These are phyloP conservation scores for Macrophya alboannulata DNA, from an alignment of 2,888 invertebrate species.

Conservation along the genomic window DNA sequence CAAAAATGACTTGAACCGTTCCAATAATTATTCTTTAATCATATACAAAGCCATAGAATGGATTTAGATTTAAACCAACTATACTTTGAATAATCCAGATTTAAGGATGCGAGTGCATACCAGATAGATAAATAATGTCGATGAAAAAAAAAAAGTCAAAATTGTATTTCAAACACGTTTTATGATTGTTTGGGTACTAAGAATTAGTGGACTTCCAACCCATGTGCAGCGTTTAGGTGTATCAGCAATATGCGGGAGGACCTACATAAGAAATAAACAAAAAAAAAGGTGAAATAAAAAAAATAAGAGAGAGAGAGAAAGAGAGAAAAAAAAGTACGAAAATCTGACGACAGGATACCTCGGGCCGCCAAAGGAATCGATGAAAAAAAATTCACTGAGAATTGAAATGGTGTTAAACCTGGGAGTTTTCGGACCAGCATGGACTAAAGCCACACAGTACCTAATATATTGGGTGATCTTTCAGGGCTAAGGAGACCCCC, in stretches of 20 bases:
- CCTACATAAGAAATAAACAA: neutral
- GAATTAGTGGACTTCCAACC: neutral
- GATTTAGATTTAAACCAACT: neutral
- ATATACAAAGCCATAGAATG: neutral
- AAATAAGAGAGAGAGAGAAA: neutral
- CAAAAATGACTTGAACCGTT: too few species aligned
- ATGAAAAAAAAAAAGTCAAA: neutral
- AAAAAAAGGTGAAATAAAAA: neutral
- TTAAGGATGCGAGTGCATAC: neutral
- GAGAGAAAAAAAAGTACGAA: neutral
- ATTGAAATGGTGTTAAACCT: slow-evolving; percentile 47
- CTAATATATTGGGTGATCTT: slow-evolving; percentile 29
- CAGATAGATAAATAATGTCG: neutral
- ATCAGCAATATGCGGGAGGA: neutral
- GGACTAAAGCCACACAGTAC: neutral
- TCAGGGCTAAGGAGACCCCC: neutral
- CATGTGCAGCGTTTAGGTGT: neutral
- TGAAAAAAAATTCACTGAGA: slow-evolving; percentile 28
- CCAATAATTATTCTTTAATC: neutral
- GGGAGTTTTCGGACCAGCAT: neutral
- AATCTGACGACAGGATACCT: slow-evolving; percentile 34
- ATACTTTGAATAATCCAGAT: neutral
- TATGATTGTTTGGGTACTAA: neutral
- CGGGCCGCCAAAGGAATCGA: slow-evolving; percentile 50
- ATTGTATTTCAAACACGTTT: neutral